A percentile compares a stretch with the other conserved stretches of the same genome.
phyloP scores from a whole-genome alignment of 2,113 vertebrate genomes.

The Chloropsis cyanopogon region DNA sequence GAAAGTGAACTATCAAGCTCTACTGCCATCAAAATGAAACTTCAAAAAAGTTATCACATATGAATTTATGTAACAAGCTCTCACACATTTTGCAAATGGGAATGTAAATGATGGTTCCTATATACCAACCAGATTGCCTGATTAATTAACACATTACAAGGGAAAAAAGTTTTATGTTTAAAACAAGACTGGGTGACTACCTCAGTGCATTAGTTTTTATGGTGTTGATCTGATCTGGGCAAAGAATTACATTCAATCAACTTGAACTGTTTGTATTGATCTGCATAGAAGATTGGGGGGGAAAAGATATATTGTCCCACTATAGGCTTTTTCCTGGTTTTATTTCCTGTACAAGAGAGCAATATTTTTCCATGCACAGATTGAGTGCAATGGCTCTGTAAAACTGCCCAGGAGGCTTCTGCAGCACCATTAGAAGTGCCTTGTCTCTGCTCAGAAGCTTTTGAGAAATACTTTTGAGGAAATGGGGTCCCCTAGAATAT shows the following conservation, averaged over 20 bases:
- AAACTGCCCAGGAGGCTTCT: slow-evolving; percentile 33
- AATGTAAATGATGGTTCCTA: slow-evolving; percentile 24
- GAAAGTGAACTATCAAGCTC: background rate
- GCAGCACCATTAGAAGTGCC: background rate
- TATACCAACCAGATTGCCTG: background rate
- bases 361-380: slow-evolving; percentile 38
- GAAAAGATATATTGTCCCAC: slow-evolving; percentile 25
- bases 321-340: slow-evolving; percentile 22
- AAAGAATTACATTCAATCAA: slow-evolving; percentile 37
- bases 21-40: background rate
- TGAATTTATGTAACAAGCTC: background rate
- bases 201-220: background rate
- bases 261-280: slow-evolving; percentile 45
- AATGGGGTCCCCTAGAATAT: slow-evolving; percentile 18
- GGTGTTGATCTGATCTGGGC: background rate
- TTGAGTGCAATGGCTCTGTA: background rate
- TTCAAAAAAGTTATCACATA: background rate
- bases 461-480: slow-evolving; percentile 20
- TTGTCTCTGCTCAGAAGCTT: background rate
- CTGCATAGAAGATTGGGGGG: slow-evolving; percentile 20
- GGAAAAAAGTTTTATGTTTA: background rate
- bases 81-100: slow-evolving; percentile 8
- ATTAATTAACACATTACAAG: slow-evolving; percentile 26
- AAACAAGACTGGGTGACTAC: background rate
- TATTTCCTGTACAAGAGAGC: slow-evolving; percentile 44